Evolutionary conservation across 2,113 vertebrate species (phyloP).

Genomic region (Pelmatolapia mariae): DNA sequence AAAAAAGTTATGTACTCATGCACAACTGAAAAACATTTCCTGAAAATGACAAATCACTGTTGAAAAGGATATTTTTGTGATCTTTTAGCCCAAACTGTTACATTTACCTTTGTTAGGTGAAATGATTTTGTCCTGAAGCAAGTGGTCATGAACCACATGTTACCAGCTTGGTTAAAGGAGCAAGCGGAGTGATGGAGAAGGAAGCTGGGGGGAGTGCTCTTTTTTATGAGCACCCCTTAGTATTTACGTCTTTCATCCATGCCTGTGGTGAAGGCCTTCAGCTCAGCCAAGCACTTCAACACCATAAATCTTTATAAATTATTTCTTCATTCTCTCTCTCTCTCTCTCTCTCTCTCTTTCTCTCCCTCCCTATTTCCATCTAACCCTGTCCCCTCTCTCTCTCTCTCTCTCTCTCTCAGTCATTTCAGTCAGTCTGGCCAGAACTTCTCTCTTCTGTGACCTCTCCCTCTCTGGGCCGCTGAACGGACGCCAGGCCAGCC

Average conservation of each 20-base stretch:
- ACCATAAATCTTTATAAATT: constrained; percentile 50
- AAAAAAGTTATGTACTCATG: background rate
- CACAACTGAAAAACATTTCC: background rate
- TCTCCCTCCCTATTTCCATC: constrained; percentile 5
- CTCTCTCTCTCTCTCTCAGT: background rate
- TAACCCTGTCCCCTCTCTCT: background rate
- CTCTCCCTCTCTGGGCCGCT: constrained; percentile 7
- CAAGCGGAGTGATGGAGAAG: constrained; percentile 3
- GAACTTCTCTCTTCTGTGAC: constrained; percentile 14
- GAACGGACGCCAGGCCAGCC: constrained; percentile 27
- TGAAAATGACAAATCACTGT: background rate
- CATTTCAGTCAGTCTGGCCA: background rate
- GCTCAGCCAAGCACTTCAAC: constrained; percentile 30
- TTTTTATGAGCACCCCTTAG: constrained; percentile 35
- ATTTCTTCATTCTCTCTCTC: constrained; percentile 2
- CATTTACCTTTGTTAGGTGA: background rate
- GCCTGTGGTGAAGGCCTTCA: constrained; percentile 26
- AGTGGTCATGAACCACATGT: constrained; percentile 14
- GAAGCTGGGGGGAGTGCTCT: background rate
- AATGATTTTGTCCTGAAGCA: constrained; percentile 1
- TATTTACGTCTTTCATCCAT: constrained; percentile 58
- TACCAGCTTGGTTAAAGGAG: constrained; percentile 16
- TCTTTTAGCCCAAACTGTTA: background rate
- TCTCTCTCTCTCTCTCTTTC: background rate
- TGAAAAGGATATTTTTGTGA: background rate